Evolutionary conservation across 64 coral and sea anemone species (phyloP).

Genomic region (Astreopora myriophthalma): DNA sequence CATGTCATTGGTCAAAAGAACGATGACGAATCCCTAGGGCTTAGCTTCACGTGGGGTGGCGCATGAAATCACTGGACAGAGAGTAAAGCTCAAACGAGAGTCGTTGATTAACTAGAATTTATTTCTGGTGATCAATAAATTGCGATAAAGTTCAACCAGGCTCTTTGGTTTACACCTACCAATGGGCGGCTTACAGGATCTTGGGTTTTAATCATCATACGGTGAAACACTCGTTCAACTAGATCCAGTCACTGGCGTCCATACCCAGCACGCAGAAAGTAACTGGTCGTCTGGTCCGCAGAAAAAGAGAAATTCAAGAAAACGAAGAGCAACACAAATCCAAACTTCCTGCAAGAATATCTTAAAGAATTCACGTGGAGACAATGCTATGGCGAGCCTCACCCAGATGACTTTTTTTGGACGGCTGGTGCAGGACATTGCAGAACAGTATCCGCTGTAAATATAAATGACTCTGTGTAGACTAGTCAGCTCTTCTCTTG

Average conservation of each 20-base stretch:
- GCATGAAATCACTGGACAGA: no score
- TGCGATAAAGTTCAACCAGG: no score
- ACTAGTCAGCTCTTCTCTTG: neutral
- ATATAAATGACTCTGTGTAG: neutral
- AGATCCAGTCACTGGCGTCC: constrained; percentile 11
- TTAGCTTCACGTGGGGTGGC: no score
- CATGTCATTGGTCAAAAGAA: no score
- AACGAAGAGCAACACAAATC: neutral
- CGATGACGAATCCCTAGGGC: no score
- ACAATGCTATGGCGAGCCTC: neutral
- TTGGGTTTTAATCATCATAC: constrained; percentile 6
- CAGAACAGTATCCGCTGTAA: neutral
- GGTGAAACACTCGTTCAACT: constrained; percentile 1
- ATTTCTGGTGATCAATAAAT: no score
- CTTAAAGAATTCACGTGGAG: neutral
- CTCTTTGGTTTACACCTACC: no score
- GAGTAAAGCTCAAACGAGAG: no score
- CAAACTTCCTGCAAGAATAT: neutral
- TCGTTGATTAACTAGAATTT: no score
- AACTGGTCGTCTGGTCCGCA: constrained; percentile 7
- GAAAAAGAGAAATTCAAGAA: constrained; percentile 32
- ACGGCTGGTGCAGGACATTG: neutral
- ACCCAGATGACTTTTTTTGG: neutral
- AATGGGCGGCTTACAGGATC: neutral
- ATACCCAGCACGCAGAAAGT: constrained; percentile 13